These are phyloP conservation scores for Bergia puertoricense DNA, from an alignment of 92 coral and sea anemone genomes.

Conservation along the genomic window DNA sequence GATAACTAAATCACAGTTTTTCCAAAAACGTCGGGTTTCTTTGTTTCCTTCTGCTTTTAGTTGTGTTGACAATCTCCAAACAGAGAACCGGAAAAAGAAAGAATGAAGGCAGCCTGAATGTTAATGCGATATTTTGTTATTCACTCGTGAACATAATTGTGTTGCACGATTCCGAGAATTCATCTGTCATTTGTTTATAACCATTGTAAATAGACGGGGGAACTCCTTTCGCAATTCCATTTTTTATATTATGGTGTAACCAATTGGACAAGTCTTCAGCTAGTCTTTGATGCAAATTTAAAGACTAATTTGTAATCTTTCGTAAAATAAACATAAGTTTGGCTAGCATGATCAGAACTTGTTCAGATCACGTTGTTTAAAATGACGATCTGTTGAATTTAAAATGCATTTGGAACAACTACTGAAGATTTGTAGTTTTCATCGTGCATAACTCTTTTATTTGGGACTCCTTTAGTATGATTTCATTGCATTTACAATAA, in stretches of 20 bases:
- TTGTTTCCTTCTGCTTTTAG: not conserved
- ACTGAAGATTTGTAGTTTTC: not conserved
- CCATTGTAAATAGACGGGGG: not conserved
- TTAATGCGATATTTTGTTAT: not conserved
- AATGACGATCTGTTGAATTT: not conserved
- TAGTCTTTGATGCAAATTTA: slow-evolving; percentile 2
- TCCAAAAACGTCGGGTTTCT: not conserved
- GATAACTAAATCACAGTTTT: not conserved
- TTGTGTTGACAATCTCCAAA: slow-evolving; percentile 2
- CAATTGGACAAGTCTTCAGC: slow-evolving; percentile 1
- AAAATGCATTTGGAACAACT: not conserved
- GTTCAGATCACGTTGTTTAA: not conserved
- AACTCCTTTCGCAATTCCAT: too few species aligned
- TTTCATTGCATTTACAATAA: too few species aligned
- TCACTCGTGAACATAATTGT: not conserved
- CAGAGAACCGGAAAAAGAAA: slow-evolving; percentile 33
- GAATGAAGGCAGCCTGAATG: not conserved
- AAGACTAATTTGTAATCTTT: not conserved
- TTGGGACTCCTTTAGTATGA: too few species aligned
- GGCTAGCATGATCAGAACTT: not conserved
- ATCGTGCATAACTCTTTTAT: not conserved
- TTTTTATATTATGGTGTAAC: not conserved
- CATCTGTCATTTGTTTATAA: not conserved
- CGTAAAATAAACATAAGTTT: not conserved
- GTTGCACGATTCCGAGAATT: not conserved